Percentiles rank a stretch among this genome's conserved stretches.
Conservation (phyloP, 2,113 vertebrate species). For the Pampusana beccarii region DNA sequence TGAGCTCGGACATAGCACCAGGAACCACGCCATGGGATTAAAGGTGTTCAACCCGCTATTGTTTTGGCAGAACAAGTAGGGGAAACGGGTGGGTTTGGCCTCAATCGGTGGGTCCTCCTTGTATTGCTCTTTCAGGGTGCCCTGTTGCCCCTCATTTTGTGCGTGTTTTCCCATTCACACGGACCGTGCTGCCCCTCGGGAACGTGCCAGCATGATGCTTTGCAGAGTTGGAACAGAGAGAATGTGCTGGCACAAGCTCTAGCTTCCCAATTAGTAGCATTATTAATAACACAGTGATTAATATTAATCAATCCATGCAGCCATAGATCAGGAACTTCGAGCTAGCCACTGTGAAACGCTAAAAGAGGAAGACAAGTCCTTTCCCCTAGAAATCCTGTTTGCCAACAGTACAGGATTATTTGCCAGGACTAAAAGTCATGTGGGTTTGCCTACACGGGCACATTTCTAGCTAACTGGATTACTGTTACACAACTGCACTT, state of each 20-base stretch:
- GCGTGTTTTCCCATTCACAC: not conserved
- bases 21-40: no score
- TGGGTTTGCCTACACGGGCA: not conserved
- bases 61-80: not conserved
- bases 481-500: not conserved
- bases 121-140: not conserved
- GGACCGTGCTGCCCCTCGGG: rapidly evolving
- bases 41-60: not conserved
- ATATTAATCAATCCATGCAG: not conserved
- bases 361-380: not conserved
- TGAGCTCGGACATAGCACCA: not conserved
- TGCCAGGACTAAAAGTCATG: not conserved
- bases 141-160: not conserved
- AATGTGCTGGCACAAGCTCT: not conserved
- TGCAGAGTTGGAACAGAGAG: not conserved
- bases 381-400: not conserved
- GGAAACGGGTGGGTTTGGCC: not conserved
- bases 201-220: rapidly evolving
- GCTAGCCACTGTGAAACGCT: not conserved
- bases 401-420: not conserved
- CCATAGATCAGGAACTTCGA: not conserved
- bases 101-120: not conserved
- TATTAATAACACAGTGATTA: not conserved
- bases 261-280: not conserved
- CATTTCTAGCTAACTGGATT: not conserved